A percentile compares a stretch with the other conserved stretches of the same genome.
phyloP scores from a whole-genome alignment of 92 coral and sea anemone genomes.

The Micromussa lordhowensis region DNA sequence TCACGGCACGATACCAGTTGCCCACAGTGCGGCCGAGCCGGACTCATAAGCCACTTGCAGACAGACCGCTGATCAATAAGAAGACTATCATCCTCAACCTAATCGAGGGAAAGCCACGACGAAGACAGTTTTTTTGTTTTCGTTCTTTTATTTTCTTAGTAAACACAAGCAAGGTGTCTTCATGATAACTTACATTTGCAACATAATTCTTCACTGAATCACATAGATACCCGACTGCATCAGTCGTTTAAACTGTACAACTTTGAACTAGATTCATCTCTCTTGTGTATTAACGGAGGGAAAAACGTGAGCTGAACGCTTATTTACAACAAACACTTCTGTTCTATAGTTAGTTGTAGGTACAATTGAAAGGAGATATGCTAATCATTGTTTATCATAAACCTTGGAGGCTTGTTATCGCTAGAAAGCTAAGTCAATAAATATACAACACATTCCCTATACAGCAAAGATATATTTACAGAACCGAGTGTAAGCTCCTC shows the following conservation, averaged over 20 bases:
- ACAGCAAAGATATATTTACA: not conserved
- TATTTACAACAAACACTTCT: not conserved
- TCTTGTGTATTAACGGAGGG: too few species aligned
- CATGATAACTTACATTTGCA: not conserved
- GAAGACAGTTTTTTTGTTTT: too few species aligned
- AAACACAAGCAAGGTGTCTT: not conserved
- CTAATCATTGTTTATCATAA: too few species aligned
- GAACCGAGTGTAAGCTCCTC: not conserved
- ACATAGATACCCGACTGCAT: not conserved
- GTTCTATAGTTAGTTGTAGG: not conserved
- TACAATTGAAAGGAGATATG: too few species aligned
- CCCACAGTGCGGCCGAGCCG: too few species aligned
- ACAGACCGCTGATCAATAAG: too few species aligned
- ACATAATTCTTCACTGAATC: not conserved
- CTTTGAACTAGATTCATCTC: too few species aligned
- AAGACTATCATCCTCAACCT: too few species aligned
- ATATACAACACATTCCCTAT: not conserved
- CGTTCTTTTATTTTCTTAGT: constrained; percentile 1
- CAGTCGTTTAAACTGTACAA: not conserved
- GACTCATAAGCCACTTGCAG: too few species aligned
- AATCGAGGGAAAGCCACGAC: too few species aligned
- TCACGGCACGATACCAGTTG: too few species aligned
- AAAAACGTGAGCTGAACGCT: too few species aligned
- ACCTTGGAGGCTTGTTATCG: not conserved
- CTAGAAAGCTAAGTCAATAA: not conserved